Evolutionary conservation across 1,140 invertebrate species (phyloP), one percentile per base, ranked within the genome.

Genomic region (Pseudomyrmex cubaensis): DNA sequence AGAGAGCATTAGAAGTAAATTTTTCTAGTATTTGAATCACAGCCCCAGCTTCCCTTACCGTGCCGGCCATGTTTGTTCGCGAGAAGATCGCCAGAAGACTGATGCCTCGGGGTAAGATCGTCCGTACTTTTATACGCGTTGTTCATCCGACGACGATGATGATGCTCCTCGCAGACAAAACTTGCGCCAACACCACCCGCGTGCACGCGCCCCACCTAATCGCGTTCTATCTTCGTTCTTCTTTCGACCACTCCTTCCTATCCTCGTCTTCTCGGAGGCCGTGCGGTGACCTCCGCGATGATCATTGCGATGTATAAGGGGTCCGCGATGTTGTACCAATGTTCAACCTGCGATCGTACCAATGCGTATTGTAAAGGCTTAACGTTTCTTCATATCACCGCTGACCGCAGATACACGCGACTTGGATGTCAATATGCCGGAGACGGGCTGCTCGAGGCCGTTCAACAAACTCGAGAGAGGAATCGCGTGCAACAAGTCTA

Each of bases 91-190:
- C 78, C 82, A 88, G 82, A 92, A 88, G 89, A 94, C 93, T 94
- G 93, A 94, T 94, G 90, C 84, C 88, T 88, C 61, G 69, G 91
- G 92, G 90, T 92, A 80, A 92, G 85, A 94, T 91, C 74, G 89
- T 59, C 85, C 90, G 91, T 88, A 92, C 92, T 94, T 94, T 93
- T 94, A 94, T 94, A 94, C 91, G 35, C 50, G 89, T 76, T 77
- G 88, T 84, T 84, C 82, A 89, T 88, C 83, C 74, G 70, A 66
- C 22, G 74, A 52, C 85, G 74, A 88, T 80, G 74, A 88, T 80
- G 86, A 88, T 86, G 89, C 78, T 91, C 84, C 87, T 90, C 90
- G 85, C 87, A 89, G 80, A 80, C 69, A 84, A 84, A 52, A 86
- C 48, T 61, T 12, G 52, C 63, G 50, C 48, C n/a, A 35, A 20